phyloP scores from a whole-genome alignment of 1,140 invertebrate genomes.

The Dendroctonus valens region DNA sequence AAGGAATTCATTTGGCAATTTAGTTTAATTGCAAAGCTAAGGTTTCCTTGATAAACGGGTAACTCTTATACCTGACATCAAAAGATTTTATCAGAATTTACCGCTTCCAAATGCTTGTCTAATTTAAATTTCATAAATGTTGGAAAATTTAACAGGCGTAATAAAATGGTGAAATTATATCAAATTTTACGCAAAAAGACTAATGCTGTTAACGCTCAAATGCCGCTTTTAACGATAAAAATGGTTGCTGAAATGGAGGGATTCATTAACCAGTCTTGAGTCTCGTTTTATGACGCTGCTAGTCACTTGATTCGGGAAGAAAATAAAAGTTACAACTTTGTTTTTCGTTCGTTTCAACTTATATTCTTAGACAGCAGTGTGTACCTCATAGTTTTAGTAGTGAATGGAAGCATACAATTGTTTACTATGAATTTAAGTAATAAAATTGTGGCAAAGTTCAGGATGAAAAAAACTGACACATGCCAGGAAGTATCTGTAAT shows the following conservation, averaged over 20 bases:
- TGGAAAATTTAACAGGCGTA: slow-evolving; percentile 13
- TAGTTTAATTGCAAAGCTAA: no score
- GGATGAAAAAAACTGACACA: no score
- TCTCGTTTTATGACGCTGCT: not conserved
- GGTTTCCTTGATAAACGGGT: no score
- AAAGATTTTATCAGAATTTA: slow-evolving; percentile 14
- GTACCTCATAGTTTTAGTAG: no score
- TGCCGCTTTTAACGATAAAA: slow-evolving; percentile 7
- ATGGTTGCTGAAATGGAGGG: not conserved
- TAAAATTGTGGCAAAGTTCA: no score
- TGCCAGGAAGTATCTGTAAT: no score
- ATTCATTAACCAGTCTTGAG: slow-evolving; percentile 5
- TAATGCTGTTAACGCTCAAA: slow-evolving; percentile 4
- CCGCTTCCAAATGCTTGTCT: not conserved
- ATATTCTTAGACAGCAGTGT: no score
- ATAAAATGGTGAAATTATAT: slow-evolving; percentile 8
- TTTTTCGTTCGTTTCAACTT: no score
- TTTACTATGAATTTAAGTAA: no score
- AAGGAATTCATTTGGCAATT: no score
- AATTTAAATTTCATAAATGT: slow-evolving; percentile 19
- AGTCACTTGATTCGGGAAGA: slow-evolving; percentile 4
- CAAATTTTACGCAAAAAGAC: slow-evolving; percentile 8
- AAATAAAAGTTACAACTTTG: not conserved
- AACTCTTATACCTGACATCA: not conserved
- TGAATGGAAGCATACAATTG: no score